phyloP scores from a whole-genome alignment of 2,888 invertebrate genomes.

The Macroteleia sp. region DNA sequence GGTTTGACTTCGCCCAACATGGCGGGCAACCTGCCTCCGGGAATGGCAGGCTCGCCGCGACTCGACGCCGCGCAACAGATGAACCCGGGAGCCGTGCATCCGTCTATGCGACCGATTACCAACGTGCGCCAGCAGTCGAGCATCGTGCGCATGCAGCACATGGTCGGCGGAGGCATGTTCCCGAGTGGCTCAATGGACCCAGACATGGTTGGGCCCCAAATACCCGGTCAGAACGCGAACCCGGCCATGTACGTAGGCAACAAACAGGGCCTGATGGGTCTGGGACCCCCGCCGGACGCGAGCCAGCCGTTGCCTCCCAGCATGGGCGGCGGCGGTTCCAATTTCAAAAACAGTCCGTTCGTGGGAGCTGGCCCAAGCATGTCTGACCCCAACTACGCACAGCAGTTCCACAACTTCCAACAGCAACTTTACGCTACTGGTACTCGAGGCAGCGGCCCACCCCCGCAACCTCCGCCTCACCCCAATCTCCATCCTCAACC shows the following conservation, averaged over 20 bases:
- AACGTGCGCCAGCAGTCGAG: constrained; percentile 81
- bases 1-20: constrained; percentile 84
- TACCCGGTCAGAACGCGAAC: constrained; percentile 82
- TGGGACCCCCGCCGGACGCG: constrained; percentile 86
- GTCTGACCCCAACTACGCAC: constrained; percentile 96
- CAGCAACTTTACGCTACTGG: constrained; percentile 96
- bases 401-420: constrained; percentile 97
- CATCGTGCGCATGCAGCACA: constrained; percentile 82
- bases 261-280: constrained; percentile 86
- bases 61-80: constrained; percentile 82
- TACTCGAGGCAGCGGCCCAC: constrained; percentile 86
- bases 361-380: constrained; percentile 93
- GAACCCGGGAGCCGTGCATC: constrained; percentile 80
- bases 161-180: constrained; percentile 82
- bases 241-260: constrained; percentile 87
- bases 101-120: constrained; percentile 83
- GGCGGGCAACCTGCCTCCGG: constrained; percentile 78
- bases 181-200: constrained; percentile 82
- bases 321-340: constrained; percentile 88
- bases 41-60: constrained; percentile 76
- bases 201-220: constrained; percentile 78
- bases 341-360: constrained; percentile 90
- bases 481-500: constrained; percentile 83
- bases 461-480: constrained; percentile 67
- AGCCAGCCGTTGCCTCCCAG: constrained; percentile 91